Percentiles rank a stretch among this genome's conserved stretches.
Conservation (phyloP, 2,113 vertebrate species). For the Larimichthys polyactis region DNA sequence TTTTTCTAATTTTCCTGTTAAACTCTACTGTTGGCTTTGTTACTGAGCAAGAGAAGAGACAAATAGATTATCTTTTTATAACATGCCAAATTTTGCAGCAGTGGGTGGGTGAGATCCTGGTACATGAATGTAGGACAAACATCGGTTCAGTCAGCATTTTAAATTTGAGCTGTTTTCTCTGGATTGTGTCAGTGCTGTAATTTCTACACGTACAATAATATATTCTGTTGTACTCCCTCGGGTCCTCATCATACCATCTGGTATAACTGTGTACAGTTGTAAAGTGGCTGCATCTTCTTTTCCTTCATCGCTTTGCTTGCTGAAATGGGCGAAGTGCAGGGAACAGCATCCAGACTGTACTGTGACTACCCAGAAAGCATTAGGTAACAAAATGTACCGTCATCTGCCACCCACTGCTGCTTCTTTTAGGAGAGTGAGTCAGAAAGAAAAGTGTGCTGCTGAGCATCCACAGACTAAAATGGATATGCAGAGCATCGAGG, state of each 20-base stretch:
- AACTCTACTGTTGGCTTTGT: constrained; percentile 16
- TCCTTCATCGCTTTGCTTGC: not conserved
- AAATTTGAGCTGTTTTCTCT: constrained; percentile 1
- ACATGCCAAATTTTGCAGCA: constrained; percentile 33
- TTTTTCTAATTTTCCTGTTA: not conserved
- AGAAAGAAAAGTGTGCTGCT: constrained; percentile 41
- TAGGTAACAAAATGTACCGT: constrained; percentile 68
- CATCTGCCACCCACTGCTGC: constrained; percentile 68
- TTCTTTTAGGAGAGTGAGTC: constrained; percentile 71
- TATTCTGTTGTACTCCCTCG: constrained; percentile 5
- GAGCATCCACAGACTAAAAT: constrained; percentile 32
- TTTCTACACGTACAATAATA: constrained; percentile 14
- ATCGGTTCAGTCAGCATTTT: not conserved
- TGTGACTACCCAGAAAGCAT: constrained; percentile 53
- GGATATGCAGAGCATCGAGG: constrained; percentile 7
- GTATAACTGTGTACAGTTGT: constrained; percentile 5
- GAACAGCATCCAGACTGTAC: constrained; percentile 35
- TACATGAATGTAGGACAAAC: constrained; percentile 41
- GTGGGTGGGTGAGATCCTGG: constrained; percentile 30
- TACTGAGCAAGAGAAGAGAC: not conserved
- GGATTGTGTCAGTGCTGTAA: not conserved
- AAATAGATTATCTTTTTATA: constrained; percentile 42
- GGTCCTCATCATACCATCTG: constrained; percentile 17
- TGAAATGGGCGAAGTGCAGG: constrained; percentile 1
- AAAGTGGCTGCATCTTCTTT: not conserved